Percentiles rank a stretch among this genome's conserved stretches.
These are phyloP conservation scores for Scylla paramamosain DNA, from an alignment of 1,140 invertebrate species.

Conservation along the genomic window DNA sequence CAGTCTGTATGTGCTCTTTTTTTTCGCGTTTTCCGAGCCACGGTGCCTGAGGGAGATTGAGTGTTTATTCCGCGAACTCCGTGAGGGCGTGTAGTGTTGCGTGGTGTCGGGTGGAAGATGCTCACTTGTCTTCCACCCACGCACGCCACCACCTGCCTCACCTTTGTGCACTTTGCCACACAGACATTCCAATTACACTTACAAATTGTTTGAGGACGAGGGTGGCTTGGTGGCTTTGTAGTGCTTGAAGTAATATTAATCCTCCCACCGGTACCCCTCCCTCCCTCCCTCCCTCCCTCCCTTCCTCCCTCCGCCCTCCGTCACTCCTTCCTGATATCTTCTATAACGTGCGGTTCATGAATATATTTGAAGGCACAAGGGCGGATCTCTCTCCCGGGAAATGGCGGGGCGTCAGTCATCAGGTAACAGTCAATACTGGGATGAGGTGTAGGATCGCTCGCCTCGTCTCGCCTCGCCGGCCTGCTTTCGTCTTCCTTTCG, in stretches of 20 bases:
- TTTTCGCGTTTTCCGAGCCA: background rate
- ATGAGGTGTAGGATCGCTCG: background rate
- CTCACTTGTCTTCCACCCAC: background rate
- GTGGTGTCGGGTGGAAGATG: background rate
- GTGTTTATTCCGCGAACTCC: background rate
- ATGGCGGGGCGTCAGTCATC: constrained; percentile 7
- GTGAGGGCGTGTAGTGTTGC: background rate
- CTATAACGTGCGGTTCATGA: constrained; percentile 47
- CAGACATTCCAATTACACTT: constrained; percentile 63
- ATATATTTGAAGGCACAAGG: constrained; percentile 52
- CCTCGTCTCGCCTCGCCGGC: background rate
- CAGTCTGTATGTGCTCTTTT: background rate
- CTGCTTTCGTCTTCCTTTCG: background rate
- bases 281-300: background rate
- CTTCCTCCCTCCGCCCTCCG: background rate
- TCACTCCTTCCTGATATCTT: background rate
- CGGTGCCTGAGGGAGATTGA: background rate
- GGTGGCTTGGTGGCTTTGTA: constrained; percentile 41
- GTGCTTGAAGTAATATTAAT: constrained; percentile 29
- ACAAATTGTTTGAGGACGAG: constrained; percentile 61
- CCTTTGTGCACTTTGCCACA: constrained; percentile 51
- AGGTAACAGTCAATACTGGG: background rate
- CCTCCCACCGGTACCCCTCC: background rate
- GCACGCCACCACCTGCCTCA: constrained; percentile 6
- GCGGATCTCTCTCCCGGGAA: background rate